Base-by-base conservation (phyloP, 2,797 vertebrate species). In the Trichosurus vulpecula region DNA sequence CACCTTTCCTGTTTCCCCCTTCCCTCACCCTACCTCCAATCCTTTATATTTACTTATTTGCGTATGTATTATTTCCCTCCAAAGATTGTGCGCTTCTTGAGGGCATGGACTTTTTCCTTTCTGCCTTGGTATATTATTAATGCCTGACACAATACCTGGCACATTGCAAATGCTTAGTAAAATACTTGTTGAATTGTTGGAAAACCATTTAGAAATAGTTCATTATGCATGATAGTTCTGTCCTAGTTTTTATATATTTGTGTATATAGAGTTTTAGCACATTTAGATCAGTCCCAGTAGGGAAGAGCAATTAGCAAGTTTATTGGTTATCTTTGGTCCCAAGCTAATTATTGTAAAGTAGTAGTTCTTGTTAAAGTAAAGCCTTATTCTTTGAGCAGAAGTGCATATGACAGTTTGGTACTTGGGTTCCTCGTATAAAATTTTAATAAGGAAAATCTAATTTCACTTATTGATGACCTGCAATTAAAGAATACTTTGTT, bases 381-480 rank as follows among this genome's bases (percentile, higher is more conserved):
- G 52, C 90, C 29, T 54, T 90, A 51, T 95, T 19, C 93, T 47
- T 94, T 96, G 54, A 30, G 58, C 52, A 57, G 41, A 41, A 10
- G 14, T 96, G 11, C 53, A 9, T 35, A 90, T 54, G 31, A 35
- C 2, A 93, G 47, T 54, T 96, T 94, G 92, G 90, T 96, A 52
- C 58, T 95, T 95, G 74, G 41, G 74, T 51, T 87, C 25, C 74
- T 87, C 41, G 10, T 87, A 41, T 47, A 22, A 47, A 47, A 81
- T 81, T 81, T 47, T 81, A 47, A 81, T 47, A 81, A 47, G 41
- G 74, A 41, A 87, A 81, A 87, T 87, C 22, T 4, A 54, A 66
- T 95, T 94, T 95, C 13, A 47, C 92, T 96, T 96, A 56, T 96
- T 90, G 96, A 89, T 93, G 56, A 0, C 25, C 54, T 96, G 11